Conservation (phyloP, 2,797 vertebrate genomes). For the Artibeus lituratus region DNA sequence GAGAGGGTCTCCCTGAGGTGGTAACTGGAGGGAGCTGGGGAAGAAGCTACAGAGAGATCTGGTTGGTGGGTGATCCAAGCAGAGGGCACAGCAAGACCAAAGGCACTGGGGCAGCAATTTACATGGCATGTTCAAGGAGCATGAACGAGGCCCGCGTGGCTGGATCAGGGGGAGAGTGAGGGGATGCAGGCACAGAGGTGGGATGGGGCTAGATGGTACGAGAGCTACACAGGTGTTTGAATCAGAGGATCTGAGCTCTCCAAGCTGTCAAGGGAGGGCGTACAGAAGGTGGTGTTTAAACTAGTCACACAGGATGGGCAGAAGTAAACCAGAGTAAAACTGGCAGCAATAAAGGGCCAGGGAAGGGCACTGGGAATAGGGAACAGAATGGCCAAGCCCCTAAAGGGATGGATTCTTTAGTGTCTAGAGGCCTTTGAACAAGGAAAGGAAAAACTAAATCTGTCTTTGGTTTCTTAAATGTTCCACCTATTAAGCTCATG, state of each 20-base stretch:
- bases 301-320: not conserved
- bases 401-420: not conserved
- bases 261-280: not conserved
- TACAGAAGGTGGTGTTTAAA: not conserved
- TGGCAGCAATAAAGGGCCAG: not conserved
- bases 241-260: too few relatives aligned
- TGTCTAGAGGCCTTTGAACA: not conserved
- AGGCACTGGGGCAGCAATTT: not conserved
- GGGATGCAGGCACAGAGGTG: too few relatives aligned
- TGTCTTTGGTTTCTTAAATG: not conserved
- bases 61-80: not conserved
- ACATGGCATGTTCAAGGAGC: not conserved
- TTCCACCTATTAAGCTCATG: fast-evolving
- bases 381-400: fast-evolving
- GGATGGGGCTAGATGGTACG: not conserved
- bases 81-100: not conserved
- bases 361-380: not conserved
- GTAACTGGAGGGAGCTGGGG: not conserved
- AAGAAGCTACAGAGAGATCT: not conserved
- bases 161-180: not conserved
- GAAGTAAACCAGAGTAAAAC: not conserved
- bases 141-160: not conserved
- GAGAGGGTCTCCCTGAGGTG: not conserved
- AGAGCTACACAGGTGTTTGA: fast-evolving
- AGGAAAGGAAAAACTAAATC: not conserved